phyloP scores from a whole-genome alignment of 2,113 vertebrate species.

The Ovis canadensis region DNA sequence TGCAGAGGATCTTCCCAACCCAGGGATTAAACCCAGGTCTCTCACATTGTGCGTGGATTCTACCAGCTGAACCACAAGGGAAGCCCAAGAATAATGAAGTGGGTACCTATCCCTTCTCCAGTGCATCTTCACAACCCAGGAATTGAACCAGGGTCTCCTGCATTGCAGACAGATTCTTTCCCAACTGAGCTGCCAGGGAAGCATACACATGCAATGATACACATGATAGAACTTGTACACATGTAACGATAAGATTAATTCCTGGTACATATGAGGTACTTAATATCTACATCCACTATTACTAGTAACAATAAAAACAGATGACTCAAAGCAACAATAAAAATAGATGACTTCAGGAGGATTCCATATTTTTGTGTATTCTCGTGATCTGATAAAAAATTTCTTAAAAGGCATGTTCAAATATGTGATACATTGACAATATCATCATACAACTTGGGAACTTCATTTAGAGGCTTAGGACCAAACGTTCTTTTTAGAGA shows the following conservation, averaged over 20 bases:
- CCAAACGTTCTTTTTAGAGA: not conserved
- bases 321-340: not conserved
- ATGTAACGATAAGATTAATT: not conserved
- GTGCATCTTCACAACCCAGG: not conserved
- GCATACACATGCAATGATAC: not conserved
- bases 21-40: not conserved
- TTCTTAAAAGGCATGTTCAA: not conserved
- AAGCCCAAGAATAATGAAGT: not conserved
- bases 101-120: not conserved
- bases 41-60: not conserved
- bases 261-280: not conserved
- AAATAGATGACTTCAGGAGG: not conserved
- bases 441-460: not conserved
- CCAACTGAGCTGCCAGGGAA: not conserved
- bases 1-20: not conserved
- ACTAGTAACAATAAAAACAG: not conserved
- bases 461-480: not conserved
- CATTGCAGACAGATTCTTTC: not conserved
- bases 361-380: not conserved
- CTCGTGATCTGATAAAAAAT: not conserved
- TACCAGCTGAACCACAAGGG: not conserved
- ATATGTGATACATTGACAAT: not conserved
- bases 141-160: not conserved
- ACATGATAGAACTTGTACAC: not conserved
- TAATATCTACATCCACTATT: not conserved